phyloP scores from a whole-genome alignment of 2,888 invertebrate genomes.

The Caenorhabditis doughertyi region DNA sequence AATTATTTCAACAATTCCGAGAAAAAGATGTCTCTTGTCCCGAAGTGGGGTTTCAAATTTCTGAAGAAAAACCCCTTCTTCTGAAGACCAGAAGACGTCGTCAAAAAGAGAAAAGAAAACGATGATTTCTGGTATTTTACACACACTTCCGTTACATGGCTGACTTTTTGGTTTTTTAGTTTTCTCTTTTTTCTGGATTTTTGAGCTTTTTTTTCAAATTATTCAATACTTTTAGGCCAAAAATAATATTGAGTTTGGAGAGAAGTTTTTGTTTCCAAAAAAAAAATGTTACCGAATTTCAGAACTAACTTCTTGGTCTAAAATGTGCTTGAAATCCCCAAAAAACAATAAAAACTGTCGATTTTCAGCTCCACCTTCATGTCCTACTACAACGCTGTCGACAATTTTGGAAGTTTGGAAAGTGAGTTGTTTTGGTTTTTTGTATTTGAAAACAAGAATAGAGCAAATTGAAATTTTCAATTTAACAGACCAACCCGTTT shows the following conservation, averaged over 20 bases:
- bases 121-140: slow-evolving; percentile 30
- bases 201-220: not conserved
- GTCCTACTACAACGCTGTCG: slow-evolving; percentile 62
- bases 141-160: not conserved
- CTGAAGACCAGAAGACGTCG: too few species aligned
- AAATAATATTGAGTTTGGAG: too few species aligned
- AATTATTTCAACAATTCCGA: not conserved
- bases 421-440: slow-evolving; percentile 59
- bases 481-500: too few species aligned
- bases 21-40: not conserved
- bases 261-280: too few species aligned
- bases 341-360: not conserved
- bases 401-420: slow-evolving; percentile 59
- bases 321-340: too few species aligned
- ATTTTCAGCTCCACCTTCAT: slow-evolving; percentile 58
- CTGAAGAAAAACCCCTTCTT: not conserved
- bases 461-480: too few species aligned
- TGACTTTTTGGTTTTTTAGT: not conserved
- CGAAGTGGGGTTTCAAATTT: slow-evolving; percentile 33
- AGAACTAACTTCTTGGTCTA: too few species aligned
- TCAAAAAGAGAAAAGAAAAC: not conserved
- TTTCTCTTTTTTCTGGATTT: not conserved
- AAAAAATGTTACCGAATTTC: too few species aligned
- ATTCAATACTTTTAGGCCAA: too few species aligned
- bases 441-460: too few species aligned